phyloP scores from a whole-genome alignment of 2,888 invertebrate genomes.

The Cantharis rustica region DNA sequence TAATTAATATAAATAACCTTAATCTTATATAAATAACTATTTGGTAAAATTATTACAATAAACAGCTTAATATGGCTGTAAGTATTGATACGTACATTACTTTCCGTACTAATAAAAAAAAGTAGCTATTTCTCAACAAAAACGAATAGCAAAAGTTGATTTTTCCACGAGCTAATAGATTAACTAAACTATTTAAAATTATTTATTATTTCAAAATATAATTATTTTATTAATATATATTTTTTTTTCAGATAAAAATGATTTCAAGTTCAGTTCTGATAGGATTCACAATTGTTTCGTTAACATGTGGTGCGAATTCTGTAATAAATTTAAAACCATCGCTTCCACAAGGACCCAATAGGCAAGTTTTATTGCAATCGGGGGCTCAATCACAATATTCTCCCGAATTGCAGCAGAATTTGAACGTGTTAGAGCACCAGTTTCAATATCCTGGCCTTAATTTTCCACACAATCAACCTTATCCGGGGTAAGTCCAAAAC shows the following conservation, averaged over 20 bases:
- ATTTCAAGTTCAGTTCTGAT: not conserved
- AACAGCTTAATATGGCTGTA: no score
- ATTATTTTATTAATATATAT: no score
- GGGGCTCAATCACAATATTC: not conserved
- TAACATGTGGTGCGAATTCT: not conserved
- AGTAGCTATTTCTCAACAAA: not conserved
- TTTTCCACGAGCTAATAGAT: no score
- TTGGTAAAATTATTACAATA: no score
- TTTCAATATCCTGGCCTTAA: slow-evolving; percentile 35
- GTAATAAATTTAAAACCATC: not conserved
- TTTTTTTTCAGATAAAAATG: not conserved
- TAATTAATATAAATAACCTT: no score
- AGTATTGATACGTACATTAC: no score
- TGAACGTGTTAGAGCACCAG: slow-evolving; percentile 32
- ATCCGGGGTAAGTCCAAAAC: slow-evolving; percentile 33
- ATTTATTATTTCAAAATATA: no score
- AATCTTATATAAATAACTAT: no score
- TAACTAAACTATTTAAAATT: no score
- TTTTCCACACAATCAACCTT: slow-evolving; percentile 19
- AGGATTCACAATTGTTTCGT: not conserved
- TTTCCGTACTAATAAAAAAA: no score
- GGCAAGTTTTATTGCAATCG: not conserved
- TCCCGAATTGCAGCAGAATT: not conserved
- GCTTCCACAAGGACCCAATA: not conserved
- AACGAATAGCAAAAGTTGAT: no score